These are phyloP conservation scores for Tetragonisca angustula DNA, from an alignment of 2,888 invertebrate species.

Conservation along the genomic window DNA sequence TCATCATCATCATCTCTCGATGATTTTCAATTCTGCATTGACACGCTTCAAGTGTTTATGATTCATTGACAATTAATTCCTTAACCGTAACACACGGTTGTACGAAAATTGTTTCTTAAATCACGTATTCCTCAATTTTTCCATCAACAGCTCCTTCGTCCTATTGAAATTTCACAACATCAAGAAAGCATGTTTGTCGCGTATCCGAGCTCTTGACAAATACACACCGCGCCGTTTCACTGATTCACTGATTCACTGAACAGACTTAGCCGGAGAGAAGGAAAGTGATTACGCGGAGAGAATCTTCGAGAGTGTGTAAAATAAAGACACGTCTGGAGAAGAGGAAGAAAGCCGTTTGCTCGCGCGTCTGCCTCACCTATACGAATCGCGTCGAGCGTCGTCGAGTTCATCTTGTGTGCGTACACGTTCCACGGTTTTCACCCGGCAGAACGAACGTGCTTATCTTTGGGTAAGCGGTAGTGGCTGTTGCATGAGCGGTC, in stretches of 20 bases:
- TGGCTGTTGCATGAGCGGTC: constrained; percentile 29
- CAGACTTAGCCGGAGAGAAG: constrained; percentile 30
- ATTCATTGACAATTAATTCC: background rate
- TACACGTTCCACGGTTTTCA: constrained; percentile 58
- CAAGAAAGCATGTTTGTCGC: constrained; percentile 13
- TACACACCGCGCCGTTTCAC: background rate
- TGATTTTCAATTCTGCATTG: background rate
- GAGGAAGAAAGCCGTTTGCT: constrained; percentile 68
- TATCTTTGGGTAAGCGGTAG: constrained; percentile 39
- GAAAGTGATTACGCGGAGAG: constrained; percentile 59
- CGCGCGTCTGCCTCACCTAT: constrained; percentile 15
- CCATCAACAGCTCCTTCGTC: background rate
- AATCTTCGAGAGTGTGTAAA: constrained; percentile 36
- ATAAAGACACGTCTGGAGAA: constrained; percentile 31
- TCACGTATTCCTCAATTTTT: background rate
- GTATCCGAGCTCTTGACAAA: constrained; percentile 28
- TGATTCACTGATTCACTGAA: background rate
- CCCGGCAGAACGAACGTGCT: constrained; percentile 39
- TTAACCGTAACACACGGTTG: background rate
- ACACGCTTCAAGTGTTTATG: background rate
- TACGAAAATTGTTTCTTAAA: background rate
- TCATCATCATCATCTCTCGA: background rate
- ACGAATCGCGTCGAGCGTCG: background rate
- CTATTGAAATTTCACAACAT: background rate
- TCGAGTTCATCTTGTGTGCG: background rate